Evolutionary conservation across 2,113 vertebrate species (phyloP), one percentile per base, ranked within the genome.

Genomic region (Egretta garzetta): DNA sequence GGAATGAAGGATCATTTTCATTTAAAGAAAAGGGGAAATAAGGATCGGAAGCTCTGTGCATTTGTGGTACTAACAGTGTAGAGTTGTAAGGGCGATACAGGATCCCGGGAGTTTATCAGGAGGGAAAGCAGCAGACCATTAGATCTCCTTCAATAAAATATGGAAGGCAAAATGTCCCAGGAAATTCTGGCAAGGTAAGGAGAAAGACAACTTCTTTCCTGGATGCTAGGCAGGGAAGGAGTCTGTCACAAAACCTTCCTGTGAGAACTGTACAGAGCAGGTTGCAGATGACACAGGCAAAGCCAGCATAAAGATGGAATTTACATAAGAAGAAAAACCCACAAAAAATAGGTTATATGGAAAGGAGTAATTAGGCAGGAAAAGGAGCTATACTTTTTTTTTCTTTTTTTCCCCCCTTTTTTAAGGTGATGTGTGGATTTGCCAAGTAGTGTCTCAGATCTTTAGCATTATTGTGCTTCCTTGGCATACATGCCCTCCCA

Each of bases 371-470:
- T 49, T 55, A 53, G 28, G 30, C 14, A 79, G 24, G 14, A 87
- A 66, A 13, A 52, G 4, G 83, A 3, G 4, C 7, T 20, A 4
- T 1, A 3, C 37, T 12, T 21, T 24, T 11, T 2, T 12, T 24
- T 14, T 8, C 4, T 6, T 2, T 1, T 6, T 27, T 27, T 12
- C 5, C 4, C 6, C 6, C 1, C 16, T 50, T 67, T 47, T 80
- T 41, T 47, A 35, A 43, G 18, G 6, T 35, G 3, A 8, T 35
- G 0, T 30, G 10, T 90, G 27, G 20, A 19, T 67, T 80, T 82
- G 12, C 20, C 6, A 50, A 3, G 49, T 35, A 23, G 1, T 14
- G 22, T 59, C 22, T 56, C 43, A 52, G 6, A 64, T 82, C 24
- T 66, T 90, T 8, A 53, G 41, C 33, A 20, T 68, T 75, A n/a